Conservation (phyloP, 2,797 vertebrate genomes). For the Peromyscus attwateri region DNA sequence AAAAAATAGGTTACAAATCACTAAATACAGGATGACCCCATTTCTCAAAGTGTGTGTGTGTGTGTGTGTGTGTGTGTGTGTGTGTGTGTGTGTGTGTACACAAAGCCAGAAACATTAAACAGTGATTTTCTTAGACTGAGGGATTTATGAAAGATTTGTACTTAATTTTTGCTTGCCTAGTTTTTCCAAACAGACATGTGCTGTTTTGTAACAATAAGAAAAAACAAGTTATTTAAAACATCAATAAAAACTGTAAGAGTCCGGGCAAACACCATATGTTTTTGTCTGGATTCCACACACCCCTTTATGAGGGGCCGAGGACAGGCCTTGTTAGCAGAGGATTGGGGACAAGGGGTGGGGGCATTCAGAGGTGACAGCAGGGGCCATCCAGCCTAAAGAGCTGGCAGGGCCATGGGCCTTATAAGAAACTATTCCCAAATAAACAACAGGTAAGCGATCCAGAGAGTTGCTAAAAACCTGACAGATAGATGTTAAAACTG, state of each 20-base stretch:
- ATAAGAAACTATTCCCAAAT: conserved; percentile 7
- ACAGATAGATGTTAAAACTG: background rate
- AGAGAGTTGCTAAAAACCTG: background rate
- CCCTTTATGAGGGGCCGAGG: conserved; percentile 35
- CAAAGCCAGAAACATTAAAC: conserved; percentile 18
- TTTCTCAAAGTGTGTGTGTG: background rate
- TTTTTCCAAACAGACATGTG: conserved; percentile 76
- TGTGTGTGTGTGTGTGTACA: fast-evolving
- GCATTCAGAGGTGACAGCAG: background rate
- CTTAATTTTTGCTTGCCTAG: conserved; percentile 64
- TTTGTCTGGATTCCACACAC: conserved; percentile 71
- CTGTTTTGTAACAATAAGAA: conserved; percentile 79
- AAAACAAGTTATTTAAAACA: conserved; percentile 79
- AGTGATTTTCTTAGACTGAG: conserved; percentile 23
- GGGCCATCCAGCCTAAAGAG: background rate
- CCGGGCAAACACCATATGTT: conserved; percentile 72
- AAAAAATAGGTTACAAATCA: conserved; percentile 50
- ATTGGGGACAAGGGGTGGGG: background rate
- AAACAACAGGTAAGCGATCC: background rate
- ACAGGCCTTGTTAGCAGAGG: background rate
- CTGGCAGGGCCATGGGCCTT: background rate
- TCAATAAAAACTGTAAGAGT: conserved; percentile 79
- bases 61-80: background rate
- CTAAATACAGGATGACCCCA: background rate
- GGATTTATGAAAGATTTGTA: conserved; percentile 60